Percentiles rank a stretch among this genome's conserved stretches.
phyloP scores from a whole-genome alignment of 2,888 invertebrate genomes.

The Phaedon cochleariae region DNA sequence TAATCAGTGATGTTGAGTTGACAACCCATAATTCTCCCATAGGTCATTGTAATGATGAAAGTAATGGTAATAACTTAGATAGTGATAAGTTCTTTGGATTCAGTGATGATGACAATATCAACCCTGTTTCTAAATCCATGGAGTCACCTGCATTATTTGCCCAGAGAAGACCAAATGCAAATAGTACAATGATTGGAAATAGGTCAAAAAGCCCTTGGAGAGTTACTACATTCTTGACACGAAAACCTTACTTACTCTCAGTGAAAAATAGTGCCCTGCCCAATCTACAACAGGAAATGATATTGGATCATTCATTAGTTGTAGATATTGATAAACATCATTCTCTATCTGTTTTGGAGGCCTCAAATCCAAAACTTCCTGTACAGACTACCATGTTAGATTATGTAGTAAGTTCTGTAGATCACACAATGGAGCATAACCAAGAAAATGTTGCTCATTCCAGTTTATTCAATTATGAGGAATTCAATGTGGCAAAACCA shows the following conservation, averaged over 20 bases:
- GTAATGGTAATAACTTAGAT: not conserved
- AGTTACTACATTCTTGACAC: conserved; percentile 13
- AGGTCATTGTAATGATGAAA: not conserved
- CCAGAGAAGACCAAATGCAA: conserved; percentile 19
- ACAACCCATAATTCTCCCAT: not conserved
- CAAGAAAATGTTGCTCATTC: conserved; percentile 3
- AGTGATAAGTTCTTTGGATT: conserved; percentile 14
- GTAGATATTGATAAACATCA: conserved; percentile 19
- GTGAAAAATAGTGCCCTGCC: conserved; percentile 33
- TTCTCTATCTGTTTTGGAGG: conserved; percentile 4
- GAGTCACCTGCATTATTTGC: conserved; percentile 7
- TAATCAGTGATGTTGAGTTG: conserved; percentile 26
- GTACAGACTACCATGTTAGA: conserved; percentile 24
- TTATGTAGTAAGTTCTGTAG: conserved; percentile 17
- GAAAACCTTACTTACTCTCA: conserved; percentile 30
- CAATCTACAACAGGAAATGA: conserved; percentile 31
- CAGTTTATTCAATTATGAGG: conserved; percentile 32
- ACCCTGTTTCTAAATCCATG: not conserved
- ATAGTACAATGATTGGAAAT: conserved; percentile 19
- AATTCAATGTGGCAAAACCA: conserved; percentile 14
- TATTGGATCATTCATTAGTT: conserved; percentile 28
- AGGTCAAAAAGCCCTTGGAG: conserved; percentile 27
- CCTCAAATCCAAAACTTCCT: conserved; percentile 1
- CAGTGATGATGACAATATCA: not conserved
- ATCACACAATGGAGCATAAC: not conserved